phyloP scores from a whole-genome alignment of 2,113 vertebrate species.

The Plotosus lineatus region DNA sequence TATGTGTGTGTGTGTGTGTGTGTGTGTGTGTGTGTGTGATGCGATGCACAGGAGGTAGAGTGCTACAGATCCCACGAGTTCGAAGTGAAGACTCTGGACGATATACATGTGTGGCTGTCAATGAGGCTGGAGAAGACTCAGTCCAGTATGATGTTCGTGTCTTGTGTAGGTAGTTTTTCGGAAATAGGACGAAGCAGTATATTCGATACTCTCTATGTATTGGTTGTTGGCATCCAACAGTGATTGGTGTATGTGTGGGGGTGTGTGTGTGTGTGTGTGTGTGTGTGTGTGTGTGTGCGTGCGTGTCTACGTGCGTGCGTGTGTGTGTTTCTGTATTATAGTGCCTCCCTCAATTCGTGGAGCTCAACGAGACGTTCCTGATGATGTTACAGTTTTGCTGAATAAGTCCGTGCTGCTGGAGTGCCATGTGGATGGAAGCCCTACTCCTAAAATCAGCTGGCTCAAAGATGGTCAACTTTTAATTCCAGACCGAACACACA shows the following conservation, averaged over 20 bases:
- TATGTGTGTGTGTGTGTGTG: background rate
- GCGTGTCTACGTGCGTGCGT: background rate
- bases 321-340: slow-evolving; percentile 54
- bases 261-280: slow-evolving; percentile 7
- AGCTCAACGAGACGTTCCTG: slow-evolving; percentile 70
- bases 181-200: background rate
- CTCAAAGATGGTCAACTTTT: slow-evolving; percentile 82
- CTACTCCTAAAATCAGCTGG: slow-evolving; percentile 84
- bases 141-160: slow-evolving; percentile 88
- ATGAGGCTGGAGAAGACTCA: slow-evolving; percentile 94
- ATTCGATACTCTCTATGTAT: background rate
- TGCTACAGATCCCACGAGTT: slow-evolving; percentile 85
- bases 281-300: slow-evolving; percentile 16
- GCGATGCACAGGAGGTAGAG: slow-evolving; percentile 81
- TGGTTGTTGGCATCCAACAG: background rate
- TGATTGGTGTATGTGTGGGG: slow-evolving; percentile 10
- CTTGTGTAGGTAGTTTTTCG: slow-evolving; percentile 77
- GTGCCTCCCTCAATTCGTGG: slow-evolving; percentile 86
- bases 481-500: slow-evolving; percentile 65
- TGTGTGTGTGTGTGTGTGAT: slow-evolving; percentile 16
- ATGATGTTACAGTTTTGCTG: slow-evolving; percentile 83
- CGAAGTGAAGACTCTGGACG: slow-evolving; percentile 83
- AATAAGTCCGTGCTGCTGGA: slow-evolving; percentile 76
- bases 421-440: slow-evolving; percentile 81
- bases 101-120: slow-evolving; percentile 88